phyloP scores from a whole-genome alignment of 2,888 invertebrate genomes.

The Spisula solida region DNA sequence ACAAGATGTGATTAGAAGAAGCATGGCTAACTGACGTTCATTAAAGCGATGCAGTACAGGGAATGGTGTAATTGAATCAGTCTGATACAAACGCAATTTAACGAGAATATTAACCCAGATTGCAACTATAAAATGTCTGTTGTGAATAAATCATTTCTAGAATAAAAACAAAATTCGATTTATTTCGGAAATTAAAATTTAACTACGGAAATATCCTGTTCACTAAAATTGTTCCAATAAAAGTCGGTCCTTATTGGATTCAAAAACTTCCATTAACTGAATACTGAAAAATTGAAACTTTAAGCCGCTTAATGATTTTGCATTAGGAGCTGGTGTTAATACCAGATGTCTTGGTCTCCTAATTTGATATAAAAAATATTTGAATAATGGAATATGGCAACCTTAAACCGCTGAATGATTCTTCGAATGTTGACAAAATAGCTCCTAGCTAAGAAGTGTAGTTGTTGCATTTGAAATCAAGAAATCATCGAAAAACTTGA shows the following conservation, averaged over 20 bases:
- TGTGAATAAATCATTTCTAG: neutral
- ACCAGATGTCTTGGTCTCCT: no score
- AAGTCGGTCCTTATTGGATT: neutral
- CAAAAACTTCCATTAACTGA: neutral
- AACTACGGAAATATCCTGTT: neutral
- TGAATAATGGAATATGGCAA: no score
- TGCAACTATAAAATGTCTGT: neutral
- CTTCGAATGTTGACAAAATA: no score
- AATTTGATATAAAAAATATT: no score
- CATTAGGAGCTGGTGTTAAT: no score
- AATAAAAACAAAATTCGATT: neutral
- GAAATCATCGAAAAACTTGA: no score
- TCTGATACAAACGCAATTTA: neutral
- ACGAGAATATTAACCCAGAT: neutral
- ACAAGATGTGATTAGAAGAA: neutral
- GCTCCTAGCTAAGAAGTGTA: no score
- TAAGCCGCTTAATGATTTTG: no score
- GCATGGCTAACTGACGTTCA: neutral
- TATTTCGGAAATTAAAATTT: neutral
- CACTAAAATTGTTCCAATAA: neutral
- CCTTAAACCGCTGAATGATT: no score
- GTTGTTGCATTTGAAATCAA: no score
- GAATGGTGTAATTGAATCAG: neutral
- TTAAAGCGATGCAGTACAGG: neutral
- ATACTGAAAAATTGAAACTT: no score